A percentile compares a stretch with the other conserved stretches of the same genome.
These are phyloP conservation scores for Pomatorhinus ruficollis DNA, from an alignment of 2,113 vertebrate species.

Conservation along the genomic window DNA sequence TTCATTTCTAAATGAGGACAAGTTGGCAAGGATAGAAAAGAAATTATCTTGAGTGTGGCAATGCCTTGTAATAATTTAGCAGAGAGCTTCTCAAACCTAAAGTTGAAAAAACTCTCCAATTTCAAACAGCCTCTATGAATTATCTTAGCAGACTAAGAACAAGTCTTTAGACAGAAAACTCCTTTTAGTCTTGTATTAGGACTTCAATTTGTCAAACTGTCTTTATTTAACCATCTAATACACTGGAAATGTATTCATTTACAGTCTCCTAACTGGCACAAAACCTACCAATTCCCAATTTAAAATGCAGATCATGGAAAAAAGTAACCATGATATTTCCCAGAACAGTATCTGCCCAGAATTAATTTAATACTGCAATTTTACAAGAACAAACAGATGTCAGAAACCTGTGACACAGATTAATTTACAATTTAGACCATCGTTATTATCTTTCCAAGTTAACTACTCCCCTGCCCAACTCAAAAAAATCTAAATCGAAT, in stretches of 20 bases:
- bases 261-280: not conserved
- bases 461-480: not conserved
- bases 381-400: conserved; percentile 56
- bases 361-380: conserved; percentile 52
- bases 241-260: not conserved
- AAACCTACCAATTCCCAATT: conserved; percentile 2
- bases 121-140: not conserved
- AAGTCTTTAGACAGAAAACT: not conserved
- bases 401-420: conserved; percentile 46
- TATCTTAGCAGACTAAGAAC: not conserved
- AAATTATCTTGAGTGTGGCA: not conserved
- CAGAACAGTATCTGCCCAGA: conserved; percentile 26
- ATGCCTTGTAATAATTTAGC: not conserved
- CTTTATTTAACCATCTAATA: not conserved
- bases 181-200: not conserved
- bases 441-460: conserved; percentile 6
- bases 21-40: not conserved
- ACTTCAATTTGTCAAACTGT: not conserved
- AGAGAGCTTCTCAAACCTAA: not conserved
- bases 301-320: not conserved
- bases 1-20: not conserved
- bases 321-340: conserved; percentile 39
- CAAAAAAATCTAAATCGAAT: fast-evolving
- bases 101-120: not conserved
- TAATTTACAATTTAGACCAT: conserved; percentile 51